phyloP scores from a whole-genome alignment of 2,888 invertebrate genomes.

The Apamea anceps region DNA sequence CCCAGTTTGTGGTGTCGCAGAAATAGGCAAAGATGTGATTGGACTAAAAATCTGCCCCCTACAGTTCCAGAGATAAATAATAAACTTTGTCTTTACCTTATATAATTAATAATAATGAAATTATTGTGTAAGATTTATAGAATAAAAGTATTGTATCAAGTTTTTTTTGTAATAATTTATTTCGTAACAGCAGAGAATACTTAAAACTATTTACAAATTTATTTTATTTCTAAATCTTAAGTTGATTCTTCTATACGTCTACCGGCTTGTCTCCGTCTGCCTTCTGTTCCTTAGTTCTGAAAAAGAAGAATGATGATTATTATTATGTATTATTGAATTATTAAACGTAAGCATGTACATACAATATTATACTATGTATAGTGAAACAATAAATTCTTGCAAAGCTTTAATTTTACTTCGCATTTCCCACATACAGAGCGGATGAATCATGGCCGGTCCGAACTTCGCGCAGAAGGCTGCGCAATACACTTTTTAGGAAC shows the following conservation, averaged over 20 bases:
- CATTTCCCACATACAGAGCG: not conserved
- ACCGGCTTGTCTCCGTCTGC: constrained; percentile 73
- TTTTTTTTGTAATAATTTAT: constrained; percentile 66
- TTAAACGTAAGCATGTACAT: constrained; percentile 43
- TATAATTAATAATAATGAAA: constrained; percentile 58
- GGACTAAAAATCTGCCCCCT: constrained; percentile 95
- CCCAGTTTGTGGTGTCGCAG: constrained; percentile 95
- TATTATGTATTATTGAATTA: constrained; percentile 17
- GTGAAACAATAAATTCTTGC: constrained; percentile 53
- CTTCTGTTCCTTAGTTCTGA: constrained; percentile 75
- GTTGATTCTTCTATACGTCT: constrained; percentile 69
- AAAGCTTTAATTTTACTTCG: constrained; percentile 37
- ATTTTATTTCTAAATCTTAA: constrained; percentile 13
- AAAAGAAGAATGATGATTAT: constrained; percentile 50
- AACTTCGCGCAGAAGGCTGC: not conserved
- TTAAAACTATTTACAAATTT: constrained; percentile 43
- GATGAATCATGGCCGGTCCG: not conserved
- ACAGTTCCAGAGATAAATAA: constrained; percentile 86
- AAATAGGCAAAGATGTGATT: constrained; percentile 97
- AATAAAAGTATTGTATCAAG: constrained; percentile 68
- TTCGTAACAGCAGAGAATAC: constrained; percentile 49
- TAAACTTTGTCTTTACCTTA: constrained; percentile 54
- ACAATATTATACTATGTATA: constrained; percentile 18
- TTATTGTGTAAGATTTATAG: constrained; percentile 67
- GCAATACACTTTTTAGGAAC: not conserved